Evolutionary conservation across 2,888 invertebrate genomes (phyloP).

Genomic region (Harpalus rufipes): DNA sequence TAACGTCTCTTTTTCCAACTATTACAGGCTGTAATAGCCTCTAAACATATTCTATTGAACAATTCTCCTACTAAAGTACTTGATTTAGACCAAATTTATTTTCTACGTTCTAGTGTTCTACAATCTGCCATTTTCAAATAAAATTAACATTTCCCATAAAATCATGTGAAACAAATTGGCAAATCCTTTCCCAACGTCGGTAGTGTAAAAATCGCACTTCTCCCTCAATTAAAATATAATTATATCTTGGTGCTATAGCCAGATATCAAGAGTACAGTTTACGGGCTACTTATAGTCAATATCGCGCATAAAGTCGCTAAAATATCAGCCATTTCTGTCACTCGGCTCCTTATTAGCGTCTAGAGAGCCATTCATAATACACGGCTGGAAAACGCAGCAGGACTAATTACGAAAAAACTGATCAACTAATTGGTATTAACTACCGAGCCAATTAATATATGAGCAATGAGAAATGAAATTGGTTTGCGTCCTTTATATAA

Average conservation of each 20-base stretch:
- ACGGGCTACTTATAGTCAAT: constrained; percentile 13
- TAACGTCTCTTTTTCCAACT: no score
- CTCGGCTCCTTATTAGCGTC: background rate
- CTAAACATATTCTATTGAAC: no score
- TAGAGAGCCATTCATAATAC: background rate
- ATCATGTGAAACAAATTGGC: background rate
- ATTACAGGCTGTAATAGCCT: no score
- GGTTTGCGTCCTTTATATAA: background rate
- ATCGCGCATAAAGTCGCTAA: constrained; percentile 34
- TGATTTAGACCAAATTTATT: background rate
- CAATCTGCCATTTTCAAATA: no score
- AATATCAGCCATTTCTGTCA: constrained; percentile 38
- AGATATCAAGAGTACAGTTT: constrained; percentile 21
- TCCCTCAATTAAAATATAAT: constrained; percentile 41
- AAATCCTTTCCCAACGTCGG: constrained; percentile 16
- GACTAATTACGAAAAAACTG: background rate
- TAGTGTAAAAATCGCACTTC: constrained; percentile 28
- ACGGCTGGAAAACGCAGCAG: background rate
- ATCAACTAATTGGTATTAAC: background rate
- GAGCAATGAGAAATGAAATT: background rate
- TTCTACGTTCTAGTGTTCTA: no score
- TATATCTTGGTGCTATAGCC: background rate
- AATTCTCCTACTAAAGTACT: background rate
- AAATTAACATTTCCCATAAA: background rate
- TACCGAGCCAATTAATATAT: background rate